A percentile compares a stretch with the other conserved stretches of the same genome.
phyloP scores from a whole-genome alignment of 1,140 invertebrate genomes.

The Brachionus rubens region DNA sequence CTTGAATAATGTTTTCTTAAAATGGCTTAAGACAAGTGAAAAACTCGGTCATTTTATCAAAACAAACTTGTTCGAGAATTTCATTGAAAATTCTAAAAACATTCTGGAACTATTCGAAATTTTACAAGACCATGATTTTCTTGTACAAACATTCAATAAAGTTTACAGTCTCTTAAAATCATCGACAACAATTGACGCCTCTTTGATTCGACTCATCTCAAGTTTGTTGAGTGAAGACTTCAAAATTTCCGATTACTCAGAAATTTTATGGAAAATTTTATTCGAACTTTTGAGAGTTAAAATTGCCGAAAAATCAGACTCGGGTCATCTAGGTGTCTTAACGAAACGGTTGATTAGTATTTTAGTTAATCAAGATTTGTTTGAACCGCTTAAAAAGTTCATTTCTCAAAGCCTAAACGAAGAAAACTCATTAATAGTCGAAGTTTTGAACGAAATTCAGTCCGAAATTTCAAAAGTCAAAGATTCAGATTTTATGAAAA shows the following conservation, averaged over 20 bases:
- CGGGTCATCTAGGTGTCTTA: not conserved
- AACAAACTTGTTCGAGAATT: slow-evolving; percentile 5
- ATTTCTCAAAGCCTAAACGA: not conserved
- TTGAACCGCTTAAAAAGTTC: not conserved
- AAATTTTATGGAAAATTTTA: not conserved
- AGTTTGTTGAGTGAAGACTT: not conserved
- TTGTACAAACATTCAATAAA: not conserved
- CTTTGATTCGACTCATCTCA: not conserved
- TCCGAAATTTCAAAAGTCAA: not conserved
- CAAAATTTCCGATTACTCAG: not conserved
- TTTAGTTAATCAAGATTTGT: not conserved
- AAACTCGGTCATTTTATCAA: not conserved
- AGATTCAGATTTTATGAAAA: not conserved
- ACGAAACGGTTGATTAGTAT: not conserved
- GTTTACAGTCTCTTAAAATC: not conserved
- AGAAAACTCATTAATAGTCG: not conserved
- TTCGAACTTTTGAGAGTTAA: slow-evolving; percentile 7
- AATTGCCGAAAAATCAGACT: not conserved
- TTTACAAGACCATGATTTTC: slow-evolving; percentile 11
- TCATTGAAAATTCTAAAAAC: not conserved
- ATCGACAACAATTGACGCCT: not conserved
- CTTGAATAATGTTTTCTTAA: not conserved
- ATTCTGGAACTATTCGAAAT: not conserved
- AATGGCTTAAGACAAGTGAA: slow-evolving; percentile 18
- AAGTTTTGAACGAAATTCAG: slow-evolving; percentile 5